Conservation (phyloP, 1,140 invertebrate species). For the Neodiprion pinetum region DNA sequence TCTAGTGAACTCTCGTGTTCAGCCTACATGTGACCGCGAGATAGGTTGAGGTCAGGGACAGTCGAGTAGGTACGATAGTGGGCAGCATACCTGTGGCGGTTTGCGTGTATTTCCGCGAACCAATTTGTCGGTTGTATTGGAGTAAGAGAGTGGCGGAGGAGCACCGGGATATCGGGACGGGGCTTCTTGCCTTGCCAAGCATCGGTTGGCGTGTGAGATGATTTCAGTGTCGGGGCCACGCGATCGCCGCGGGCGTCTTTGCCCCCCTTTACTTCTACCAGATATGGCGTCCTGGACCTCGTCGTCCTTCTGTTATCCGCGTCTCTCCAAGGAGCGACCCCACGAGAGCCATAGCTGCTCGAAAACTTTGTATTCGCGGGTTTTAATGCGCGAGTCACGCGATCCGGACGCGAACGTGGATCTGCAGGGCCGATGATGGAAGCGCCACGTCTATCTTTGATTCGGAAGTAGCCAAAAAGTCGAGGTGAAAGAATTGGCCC, state of each 20-base stretch:
- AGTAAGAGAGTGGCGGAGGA: background rate
- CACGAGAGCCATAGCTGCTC: background rate
- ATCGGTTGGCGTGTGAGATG: constrained; percentile 4
- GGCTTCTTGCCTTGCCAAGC: background rate
- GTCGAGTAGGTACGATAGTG: too few species aligned
- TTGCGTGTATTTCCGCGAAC: background rate
- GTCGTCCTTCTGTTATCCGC: constrained; percentile 6
- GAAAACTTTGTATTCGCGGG: background rate
- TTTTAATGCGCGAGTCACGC: background rate
- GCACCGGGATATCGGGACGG: background rate
- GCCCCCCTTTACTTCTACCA: background rate
- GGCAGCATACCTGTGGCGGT: too few species aligned
- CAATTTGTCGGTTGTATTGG: constrained; percentile 2
- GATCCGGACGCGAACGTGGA: background rate
- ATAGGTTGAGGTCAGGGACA: too few species aligned
- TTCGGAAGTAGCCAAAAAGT: too few species aligned
- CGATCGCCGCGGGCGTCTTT: constrained; percentile 1
- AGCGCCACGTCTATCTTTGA: background rate
- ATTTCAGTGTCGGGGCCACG: constrained; percentile 6
- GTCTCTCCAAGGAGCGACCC: background rate
- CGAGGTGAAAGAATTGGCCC: background rate
- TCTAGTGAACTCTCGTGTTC: too few species aligned
- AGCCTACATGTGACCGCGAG: too few species aligned
- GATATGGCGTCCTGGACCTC: constrained; percentile 6
- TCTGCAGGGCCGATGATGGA: background rate